Conservation (phyloP, 2,797 vertebrate species). For the Monodelphis domestica region DNA sequence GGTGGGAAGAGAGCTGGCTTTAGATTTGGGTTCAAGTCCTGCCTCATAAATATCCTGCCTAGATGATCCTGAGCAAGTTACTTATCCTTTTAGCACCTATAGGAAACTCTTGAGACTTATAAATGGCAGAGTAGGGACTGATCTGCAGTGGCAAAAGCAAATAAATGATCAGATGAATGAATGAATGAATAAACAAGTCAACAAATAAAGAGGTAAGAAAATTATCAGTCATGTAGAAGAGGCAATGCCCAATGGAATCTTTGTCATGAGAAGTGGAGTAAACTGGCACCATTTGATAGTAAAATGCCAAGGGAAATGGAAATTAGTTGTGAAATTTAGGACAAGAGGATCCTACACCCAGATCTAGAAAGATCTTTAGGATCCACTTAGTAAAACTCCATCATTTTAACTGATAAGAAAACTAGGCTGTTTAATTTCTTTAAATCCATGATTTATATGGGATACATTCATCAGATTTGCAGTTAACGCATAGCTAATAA, state of each 20-base stretch:
- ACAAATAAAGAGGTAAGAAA: background rate
- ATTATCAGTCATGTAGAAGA: background rate
- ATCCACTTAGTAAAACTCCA: background rate
- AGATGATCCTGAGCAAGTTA: too few species aligned
- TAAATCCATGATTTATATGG: background rate
- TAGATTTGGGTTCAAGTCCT: too few species aligned
- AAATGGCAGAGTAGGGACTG: too few species aligned
- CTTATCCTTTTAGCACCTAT: too few species aligned
- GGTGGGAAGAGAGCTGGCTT: too few species aligned
- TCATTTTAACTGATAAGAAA: background rate
- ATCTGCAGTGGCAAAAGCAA: too few species aligned
- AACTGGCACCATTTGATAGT: background rate
- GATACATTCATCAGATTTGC: background rate
- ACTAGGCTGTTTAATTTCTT: background rate
- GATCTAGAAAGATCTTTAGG: background rate
- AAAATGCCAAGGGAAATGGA: background rate
- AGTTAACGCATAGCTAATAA: background rate
- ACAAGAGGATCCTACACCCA: too few species aligned
- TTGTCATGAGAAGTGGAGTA: background rate
- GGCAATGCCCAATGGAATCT: background rate
- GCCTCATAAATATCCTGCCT: too few species aligned
- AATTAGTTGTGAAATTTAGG: background rate
- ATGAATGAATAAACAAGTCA: too few species aligned
- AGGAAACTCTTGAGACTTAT: too few species aligned
- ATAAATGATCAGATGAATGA: background rate